These are phyloP conservation scores for Magallana ariakensis DNA, from an alignment of 1,140 invertebrate species.

Conservation along the genomic window DNA sequence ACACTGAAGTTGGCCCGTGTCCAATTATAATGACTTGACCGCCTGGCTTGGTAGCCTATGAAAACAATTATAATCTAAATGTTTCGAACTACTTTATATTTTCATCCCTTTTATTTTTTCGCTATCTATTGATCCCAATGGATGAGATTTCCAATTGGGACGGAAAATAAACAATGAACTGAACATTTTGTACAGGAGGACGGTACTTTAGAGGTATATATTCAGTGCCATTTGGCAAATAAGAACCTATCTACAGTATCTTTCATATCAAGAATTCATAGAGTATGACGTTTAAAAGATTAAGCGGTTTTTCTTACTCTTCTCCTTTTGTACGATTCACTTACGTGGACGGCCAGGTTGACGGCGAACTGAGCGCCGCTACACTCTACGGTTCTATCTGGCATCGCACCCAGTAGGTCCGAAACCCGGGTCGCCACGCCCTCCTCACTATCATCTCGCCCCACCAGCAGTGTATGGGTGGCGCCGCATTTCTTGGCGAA, in stretches of 20 bases:
- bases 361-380: constrained; percentile 90
- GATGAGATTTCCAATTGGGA: no score
- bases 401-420: constrained; percentile 83
- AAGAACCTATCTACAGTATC: no score
- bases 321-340: constrained; percentile 57
- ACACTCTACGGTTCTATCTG: constrained; percentile 92
- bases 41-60: constrained; percentile 89
- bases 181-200: neutral
- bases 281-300: no score
- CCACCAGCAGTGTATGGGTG: constrained; percentile 83
- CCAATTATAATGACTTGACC: constrained; percentile 93
- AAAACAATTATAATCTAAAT: neutral
- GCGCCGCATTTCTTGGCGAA: constrained; percentile 91
- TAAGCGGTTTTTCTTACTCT: neutral
- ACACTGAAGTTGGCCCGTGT: constrained; percentile 88
- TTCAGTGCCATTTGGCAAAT: neutral
- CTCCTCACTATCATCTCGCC: constrained; percentile 77
- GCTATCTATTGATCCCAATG: no score
- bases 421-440: constrained; percentile 83
- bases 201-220: neutral
- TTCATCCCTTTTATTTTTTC: no score
- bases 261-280: no score
- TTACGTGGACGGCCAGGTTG: constrained; percentile 87
- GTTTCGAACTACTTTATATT: neutral
- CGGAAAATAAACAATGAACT: neutral